phyloP scores from a whole-genome alignment of 64 coral and sea anemone genomes.

The Porites lutea region DNA sequence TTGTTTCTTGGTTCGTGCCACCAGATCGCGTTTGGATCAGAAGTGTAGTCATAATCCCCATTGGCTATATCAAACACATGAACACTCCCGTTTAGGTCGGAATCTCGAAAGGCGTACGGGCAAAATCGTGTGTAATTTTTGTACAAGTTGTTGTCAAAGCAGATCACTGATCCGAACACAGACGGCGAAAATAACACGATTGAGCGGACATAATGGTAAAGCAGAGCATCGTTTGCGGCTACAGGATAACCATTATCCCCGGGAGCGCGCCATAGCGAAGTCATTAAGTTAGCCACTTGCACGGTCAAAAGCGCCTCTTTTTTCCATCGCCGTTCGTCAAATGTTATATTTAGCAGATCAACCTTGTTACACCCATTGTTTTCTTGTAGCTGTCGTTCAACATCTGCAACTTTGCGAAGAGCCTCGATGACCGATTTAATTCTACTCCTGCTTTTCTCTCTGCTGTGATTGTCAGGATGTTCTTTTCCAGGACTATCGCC shows the following conservation, averaged over 20 bases:
- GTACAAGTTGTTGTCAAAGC: conserved; percentile 89
- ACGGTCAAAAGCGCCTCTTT: conserved; percentile 76
- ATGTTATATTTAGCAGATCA: conserved; percentile 73
- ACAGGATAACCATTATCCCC: conserved; percentile 44
- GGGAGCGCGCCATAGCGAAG: conserved; percentile 84
- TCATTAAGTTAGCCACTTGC: conserved; percentile 86
- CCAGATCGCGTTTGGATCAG: conserved; percentile 73
- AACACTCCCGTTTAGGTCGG: conserved; percentile 23
- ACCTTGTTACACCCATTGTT: conserved; percentile 57
- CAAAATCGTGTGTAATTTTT: conserved; percentile 85
- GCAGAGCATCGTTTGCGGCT: conserved; percentile 58
- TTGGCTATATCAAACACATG: conserved; percentile 60
- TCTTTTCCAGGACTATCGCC: not conserved
- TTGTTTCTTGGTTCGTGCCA: conserved; percentile 69
- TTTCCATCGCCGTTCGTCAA: conserved; percentile 83
- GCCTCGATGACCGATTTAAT: not conserved
- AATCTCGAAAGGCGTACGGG: conserved; percentile 86
- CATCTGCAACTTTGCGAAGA: conserved; percentile 41
- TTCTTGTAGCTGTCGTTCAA: conserved; percentile 35
- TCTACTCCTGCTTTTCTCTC: not conserved
- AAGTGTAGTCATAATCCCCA: conserved; percentile 56
- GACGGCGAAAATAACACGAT: conserved; percentile 77
- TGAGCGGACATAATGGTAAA: conserved; percentile 76
- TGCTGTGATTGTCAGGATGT: not conserved
- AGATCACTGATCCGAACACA: conserved; percentile 87